These are phyloP conservation scores for Zaprionus kolodkinae DNA, from an alignment of 1,140 invertebrate species.

Conservation along the genomic window DNA sequence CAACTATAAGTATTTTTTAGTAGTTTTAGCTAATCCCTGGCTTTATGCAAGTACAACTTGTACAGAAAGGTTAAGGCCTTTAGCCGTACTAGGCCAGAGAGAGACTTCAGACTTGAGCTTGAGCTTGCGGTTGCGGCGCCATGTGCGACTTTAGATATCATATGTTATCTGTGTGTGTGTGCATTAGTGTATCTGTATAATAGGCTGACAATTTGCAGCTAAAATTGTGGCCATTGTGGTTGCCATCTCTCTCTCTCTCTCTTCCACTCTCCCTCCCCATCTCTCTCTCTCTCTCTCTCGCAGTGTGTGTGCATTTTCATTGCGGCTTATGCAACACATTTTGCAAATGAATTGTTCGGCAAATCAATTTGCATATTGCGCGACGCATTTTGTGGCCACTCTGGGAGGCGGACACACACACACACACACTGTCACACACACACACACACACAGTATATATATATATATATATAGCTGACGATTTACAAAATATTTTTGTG, in stretches of 20 bases:
- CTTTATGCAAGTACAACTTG: no score
- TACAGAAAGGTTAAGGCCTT: no score
- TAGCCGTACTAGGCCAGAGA: no score
- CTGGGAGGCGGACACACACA: slow-evolving; percentile 12
- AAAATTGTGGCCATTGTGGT: slow-evolving; percentile 36
- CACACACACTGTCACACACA: slow-evolving; percentile 10
- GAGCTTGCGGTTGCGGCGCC: no score
- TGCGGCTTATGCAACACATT: slow-evolving; percentile 75
- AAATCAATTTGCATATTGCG: slow-evolving; percentile 82
- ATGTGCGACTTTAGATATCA: no score
- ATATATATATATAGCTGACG: slow-evolving; percentile 44
- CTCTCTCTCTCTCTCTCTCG: background rate
- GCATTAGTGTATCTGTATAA: slow-evolving; percentile 2
- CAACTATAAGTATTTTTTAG: no score
- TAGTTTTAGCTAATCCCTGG: no score
- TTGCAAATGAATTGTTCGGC: slow-evolving; percentile 76
- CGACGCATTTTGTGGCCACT: slow-evolving; percentile 65
- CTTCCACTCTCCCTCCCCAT: background rate
- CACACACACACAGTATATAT: background rate
- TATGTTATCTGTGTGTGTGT: background rate
- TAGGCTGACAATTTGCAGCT: background rate
- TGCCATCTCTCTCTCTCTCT: slow-evolving; percentile 2
- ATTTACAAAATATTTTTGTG: slow-evolving; percentile 82
- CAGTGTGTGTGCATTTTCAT: slow-evolving; percentile 31
- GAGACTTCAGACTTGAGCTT: no score